Conservation (phyloP, 2,113 vertebrate genomes). For the Jacana jacana region DNA sequence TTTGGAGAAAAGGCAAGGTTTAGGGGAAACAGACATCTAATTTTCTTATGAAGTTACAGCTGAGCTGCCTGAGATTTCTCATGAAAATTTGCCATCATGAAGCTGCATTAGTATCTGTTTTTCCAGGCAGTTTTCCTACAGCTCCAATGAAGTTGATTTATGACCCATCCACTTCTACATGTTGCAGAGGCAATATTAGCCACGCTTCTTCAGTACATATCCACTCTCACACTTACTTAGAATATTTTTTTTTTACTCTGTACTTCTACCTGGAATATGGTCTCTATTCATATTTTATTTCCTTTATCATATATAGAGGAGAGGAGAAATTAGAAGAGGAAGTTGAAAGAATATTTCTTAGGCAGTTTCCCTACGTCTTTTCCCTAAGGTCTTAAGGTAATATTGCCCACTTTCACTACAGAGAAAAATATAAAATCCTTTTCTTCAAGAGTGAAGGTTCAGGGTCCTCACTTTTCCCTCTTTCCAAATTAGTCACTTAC, state of each 20-base stretch:
- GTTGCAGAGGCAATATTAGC: not conserved
- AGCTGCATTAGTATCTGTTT: not conserved
- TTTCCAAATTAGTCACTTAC: not conserved
- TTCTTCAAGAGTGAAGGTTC: not conserved
- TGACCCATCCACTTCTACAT: not conserved
- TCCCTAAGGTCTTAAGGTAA: not conserved
- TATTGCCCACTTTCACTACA: not conserved
- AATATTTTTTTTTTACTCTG: not conserved
- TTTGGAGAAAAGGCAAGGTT: not conserved
- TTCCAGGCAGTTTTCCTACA: constrained; percentile 4
- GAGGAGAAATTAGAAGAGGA: not conserved
- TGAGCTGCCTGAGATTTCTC: not conserved
- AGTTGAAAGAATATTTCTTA: not conserved
- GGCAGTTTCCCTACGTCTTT: not conserved
- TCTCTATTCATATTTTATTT: not conserved
- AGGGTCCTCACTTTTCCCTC: not conserved
- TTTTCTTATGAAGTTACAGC: constrained; percentile 5
- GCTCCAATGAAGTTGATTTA: constrained; percentile 29
- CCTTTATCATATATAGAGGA: not conserved
- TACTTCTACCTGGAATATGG: not conserved
- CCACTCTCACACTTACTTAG: not conserved
- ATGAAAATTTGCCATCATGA: not conserved
- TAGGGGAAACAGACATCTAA: not conserved
- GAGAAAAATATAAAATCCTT: not conserved
- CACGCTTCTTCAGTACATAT: not conserved